phyloP scores from a whole-genome alignment of 2,797 vertebrate genomes.

The Carduelis carduelis region DNA sequence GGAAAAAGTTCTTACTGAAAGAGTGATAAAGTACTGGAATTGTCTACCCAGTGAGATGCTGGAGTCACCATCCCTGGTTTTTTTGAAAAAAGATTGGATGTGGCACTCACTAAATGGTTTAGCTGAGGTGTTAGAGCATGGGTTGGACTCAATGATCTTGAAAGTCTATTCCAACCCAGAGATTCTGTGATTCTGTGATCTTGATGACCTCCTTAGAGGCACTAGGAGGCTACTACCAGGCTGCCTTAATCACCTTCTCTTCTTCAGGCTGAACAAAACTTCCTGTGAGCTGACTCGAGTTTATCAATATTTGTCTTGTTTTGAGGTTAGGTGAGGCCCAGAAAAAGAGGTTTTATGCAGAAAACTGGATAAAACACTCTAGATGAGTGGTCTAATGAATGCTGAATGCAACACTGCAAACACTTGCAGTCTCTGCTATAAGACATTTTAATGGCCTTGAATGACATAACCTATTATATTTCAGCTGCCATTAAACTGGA shows the following conservation, averaged over 20 bases:
- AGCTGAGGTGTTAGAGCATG: neutral
- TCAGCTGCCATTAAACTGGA: neutral
- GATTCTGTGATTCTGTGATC: neutral
- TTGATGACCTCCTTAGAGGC: neutral
- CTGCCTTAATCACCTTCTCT: neutral
- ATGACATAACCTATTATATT: neutral
- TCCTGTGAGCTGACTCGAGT: neutral
- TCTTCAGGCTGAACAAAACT: neutral
- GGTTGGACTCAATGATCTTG: neutral
- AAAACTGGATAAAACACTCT: neutral
- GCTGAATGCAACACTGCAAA: neutral
- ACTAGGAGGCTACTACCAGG: neutral
- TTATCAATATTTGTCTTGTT: neutral
- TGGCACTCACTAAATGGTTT: neutral
- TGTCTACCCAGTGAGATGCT: too few relatives aligned
- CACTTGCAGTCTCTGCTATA: neutral
- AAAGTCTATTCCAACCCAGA: neutral
- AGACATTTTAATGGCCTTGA: neutral
- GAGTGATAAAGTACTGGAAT: neutral
- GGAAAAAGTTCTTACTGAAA: neutral
- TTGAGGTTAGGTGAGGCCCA: neutral
- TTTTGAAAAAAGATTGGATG: neutral
- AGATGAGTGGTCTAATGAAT: neutral
- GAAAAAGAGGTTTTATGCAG: too few relatives aligned
- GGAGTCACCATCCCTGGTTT: neutral